Evolutionary conservation across 2,797 vertebrate species (phyloP).

Genomic region (Pipistrellus pipistrellus): DNA sequence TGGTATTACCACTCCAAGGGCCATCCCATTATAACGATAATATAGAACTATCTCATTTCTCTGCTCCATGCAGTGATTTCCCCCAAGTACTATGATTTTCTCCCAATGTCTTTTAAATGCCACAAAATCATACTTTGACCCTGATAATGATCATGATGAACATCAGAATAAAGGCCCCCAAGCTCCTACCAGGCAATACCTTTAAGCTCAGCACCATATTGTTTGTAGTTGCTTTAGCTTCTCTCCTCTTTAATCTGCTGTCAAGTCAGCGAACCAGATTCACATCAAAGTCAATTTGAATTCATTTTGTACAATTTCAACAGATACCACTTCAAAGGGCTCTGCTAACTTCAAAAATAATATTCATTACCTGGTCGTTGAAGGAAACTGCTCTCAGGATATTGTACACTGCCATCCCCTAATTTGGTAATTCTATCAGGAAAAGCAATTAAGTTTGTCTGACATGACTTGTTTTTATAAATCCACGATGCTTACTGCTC

Average conservation of each 20-base stretch:
- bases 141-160: neutral
- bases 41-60: neutral
- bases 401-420: slow-evolving; percentile 69
- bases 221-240: neutral
- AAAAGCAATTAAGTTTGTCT: slow-evolving; percentile 86
- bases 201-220: neutral
- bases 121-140: neutral
- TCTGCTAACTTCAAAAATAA: slow-evolving; percentile 84
- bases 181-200: neutral
- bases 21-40: neutral
- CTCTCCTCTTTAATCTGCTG: slow-evolving; percentile 46
- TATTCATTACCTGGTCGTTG: slow-evolving; percentile 82
- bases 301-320: slow-evolving; percentile 80
- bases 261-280: slow-evolving; percentile 65
- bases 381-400: slow-evolving; percentile 80
- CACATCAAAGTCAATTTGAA: slow-evolving; percentile 81
- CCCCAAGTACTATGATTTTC: neutral
- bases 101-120: slow-evolving; percentile 26
- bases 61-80: neutral
- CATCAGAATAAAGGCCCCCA: neutral
- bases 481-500: slow-evolving; percentile 84
- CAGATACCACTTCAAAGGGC: slow-evolving; percentile 79
- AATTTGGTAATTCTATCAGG: slow-evolving; percentile 85
- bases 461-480: slow-evolving; percentile 87
- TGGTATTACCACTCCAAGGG: neutral